Evolutionary conservation across 2,797 vertebrate genomes (phyloP).

Genomic region (Pempheris klunzingeri): DNA sequence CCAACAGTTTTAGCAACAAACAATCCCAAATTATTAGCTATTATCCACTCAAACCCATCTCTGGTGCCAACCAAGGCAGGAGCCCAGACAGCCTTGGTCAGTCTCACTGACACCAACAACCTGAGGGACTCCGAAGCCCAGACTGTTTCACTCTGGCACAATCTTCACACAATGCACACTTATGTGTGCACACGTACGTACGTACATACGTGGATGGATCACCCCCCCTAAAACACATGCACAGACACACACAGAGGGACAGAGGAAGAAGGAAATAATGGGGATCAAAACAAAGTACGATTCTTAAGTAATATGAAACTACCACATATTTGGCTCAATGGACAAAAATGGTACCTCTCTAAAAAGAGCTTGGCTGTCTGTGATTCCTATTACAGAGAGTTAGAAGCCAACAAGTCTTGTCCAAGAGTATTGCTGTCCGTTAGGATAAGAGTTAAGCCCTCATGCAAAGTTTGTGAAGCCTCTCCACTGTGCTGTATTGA

Average conservation of each 20-base stretch:
- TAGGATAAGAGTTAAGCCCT: slow-evolving; percentile 60
- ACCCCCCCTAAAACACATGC: neutral
- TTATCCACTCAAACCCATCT: slow-evolving; percentile 46
- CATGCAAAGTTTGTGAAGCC: slow-evolving; percentile 60
- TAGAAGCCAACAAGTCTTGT: slow-evolving; percentile 45
- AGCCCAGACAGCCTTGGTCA: slow-evolving; percentile 23
- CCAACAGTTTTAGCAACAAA: slow-evolving; percentile 19
- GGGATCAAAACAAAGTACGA: neutral
- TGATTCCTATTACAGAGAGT: slow-evolving; percentile 40
- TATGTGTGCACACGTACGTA: slow-evolving; percentile 5
- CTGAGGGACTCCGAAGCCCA: slow-evolving; percentile 24
- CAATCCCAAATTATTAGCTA: slow-evolving; percentile 37
- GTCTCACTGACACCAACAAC: slow-evolving; percentile 18
- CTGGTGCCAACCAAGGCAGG: slow-evolving; percentile 7
- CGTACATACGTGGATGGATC: slow-evolving; percentile 8
- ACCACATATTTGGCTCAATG: neutral
- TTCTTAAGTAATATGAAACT: slow-evolving; percentile 34
- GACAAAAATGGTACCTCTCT: slow-evolving; percentile 14
- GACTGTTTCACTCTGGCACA: slow-evolving; percentile 33
- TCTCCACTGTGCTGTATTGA: slow-evolving; percentile 58
- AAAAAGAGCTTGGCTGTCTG: slow-evolving; percentile 42
- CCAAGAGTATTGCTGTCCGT: slow-evolving; percentile 45
- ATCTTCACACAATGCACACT: slow-evolving; percentile 12
- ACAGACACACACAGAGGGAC: neutral
- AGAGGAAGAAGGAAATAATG: neutral